Percentiles rank a stretch among this genome's conserved stretches.
Conservation (phyloP, 2,113 vertebrate species). For the Hippopotamus amphibius region DNA sequence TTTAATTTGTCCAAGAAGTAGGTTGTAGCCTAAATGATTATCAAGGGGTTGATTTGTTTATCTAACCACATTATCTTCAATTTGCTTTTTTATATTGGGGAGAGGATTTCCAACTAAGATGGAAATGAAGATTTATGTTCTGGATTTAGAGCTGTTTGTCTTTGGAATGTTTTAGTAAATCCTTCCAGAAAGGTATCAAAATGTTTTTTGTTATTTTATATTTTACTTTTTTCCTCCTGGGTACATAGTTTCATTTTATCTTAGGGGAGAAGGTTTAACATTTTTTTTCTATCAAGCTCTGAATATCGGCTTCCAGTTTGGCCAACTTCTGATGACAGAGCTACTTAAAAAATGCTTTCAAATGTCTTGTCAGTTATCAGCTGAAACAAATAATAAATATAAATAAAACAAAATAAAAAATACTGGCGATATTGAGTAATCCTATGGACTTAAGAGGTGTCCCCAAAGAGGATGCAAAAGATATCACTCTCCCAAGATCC, state of each 20-base stretch:
- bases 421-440: neutral
- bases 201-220: neutral
- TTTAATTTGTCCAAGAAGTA: neutral
- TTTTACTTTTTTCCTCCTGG: neutral
- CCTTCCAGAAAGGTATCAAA: neutral
- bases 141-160: neutral
- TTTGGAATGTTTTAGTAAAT: neutral
- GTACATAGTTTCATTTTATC: neutral
- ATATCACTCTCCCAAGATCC: neutral
- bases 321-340: neutral
- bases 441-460: neutral
- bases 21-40: neutral
- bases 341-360: neutral
- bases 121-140: neutral
- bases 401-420: neutral
- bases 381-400: neutral
- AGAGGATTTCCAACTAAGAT: neutral
- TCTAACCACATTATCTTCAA: neutral
- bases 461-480: neutral
- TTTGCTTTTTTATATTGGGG: neutral
- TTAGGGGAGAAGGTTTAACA: neutral
- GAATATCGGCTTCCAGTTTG: neutral
- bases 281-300: neutral
- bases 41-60: neutral
- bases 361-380: neutral